Conservation (phyloP, 2,797 vertebrate species). For the Oryzias sinensis region DNA sequence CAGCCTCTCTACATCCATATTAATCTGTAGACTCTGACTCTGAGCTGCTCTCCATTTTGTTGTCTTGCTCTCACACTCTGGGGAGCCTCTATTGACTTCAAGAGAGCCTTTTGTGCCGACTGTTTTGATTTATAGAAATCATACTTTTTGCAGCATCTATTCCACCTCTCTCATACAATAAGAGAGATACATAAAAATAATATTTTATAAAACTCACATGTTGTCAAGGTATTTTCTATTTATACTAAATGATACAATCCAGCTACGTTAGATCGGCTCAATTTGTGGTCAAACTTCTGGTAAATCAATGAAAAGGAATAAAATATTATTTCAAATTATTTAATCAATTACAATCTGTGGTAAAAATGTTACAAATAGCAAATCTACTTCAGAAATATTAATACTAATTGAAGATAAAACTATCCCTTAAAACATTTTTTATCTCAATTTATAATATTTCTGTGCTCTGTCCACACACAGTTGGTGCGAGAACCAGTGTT, state of each 20-base stretch:
- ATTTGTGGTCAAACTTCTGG: neutral
- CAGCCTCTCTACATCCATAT: slow-evolving; percentile 74
- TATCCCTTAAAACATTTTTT: no score
- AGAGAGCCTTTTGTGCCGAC: slow-evolving; percentile 60
- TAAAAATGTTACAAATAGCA: no score
- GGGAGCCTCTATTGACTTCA: slow-evolving; percentile 75
- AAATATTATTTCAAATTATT: neutral
- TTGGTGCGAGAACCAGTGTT: slow-evolving; percentile 13
- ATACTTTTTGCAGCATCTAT: slow-evolving; percentile 39
- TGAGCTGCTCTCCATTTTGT: slow-evolving; percentile 61
- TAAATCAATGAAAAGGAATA: neutral
- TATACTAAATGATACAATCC: neutral
- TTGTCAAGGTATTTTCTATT: neutral
- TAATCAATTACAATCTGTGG: no score
- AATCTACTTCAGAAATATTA: no score
- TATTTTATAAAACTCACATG: neutral
- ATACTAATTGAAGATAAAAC: no score
- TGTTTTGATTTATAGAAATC: slow-evolving; percentile 59
- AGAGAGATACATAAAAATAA: no score
- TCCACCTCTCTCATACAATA: neutral
- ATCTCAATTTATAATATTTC: slow-evolving; percentile 2
- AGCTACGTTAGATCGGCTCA: neutral
- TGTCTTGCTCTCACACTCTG: slow-evolving; percentile 68
- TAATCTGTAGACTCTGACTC: slow-evolving; percentile 58
- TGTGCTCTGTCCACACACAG: slow-evolving; percentile 6